These are phyloP conservation scores for Conger conger DNA, from an alignment of 2,113 vertebrate genomes.

Conservation along the genomic window DNA sequence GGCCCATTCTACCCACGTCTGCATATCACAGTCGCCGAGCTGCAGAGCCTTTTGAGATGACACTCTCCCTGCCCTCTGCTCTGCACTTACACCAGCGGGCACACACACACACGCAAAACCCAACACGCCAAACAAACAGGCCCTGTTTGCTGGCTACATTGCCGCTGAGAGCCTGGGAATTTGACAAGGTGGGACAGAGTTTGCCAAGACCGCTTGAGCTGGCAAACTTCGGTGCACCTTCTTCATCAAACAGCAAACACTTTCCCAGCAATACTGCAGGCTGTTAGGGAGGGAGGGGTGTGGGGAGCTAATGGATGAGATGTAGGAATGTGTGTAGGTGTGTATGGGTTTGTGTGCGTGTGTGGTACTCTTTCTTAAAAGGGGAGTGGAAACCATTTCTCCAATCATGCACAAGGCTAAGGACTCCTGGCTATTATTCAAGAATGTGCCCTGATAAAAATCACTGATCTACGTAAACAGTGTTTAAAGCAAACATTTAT, in stretches of 20 bases:
- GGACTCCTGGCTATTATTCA: not conserved
- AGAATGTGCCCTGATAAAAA: not conserved
- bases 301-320: not conserved
- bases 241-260: not conserved
- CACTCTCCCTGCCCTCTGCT: not conserved
- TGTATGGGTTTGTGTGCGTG: not conserved
- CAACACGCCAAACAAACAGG: not conserved
- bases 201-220: not conserved
- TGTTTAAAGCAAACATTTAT: not conserved
- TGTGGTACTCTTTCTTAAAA: not conserved
- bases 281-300: not conserved
- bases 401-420: not conserved
- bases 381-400: not conserved
- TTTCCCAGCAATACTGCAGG: not conserved
- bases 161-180: not conserved
- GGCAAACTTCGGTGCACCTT: not conserved
- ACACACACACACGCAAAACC: not conserved
- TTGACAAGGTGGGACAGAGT: conserved; percentile 3
- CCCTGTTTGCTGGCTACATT: not conserved
- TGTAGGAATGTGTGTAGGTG: not conserved
- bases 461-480: not conserved
- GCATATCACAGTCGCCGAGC: not conserved
- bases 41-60: not conserved
- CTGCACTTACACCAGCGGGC: not conserved
- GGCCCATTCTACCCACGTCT: not conserved